A percentile compares a stretch with the other conserved stretches of the same genome.
Conservation (phyloP, 2,888 invertebrate species). For the Calameuta pallipes region DNA sequence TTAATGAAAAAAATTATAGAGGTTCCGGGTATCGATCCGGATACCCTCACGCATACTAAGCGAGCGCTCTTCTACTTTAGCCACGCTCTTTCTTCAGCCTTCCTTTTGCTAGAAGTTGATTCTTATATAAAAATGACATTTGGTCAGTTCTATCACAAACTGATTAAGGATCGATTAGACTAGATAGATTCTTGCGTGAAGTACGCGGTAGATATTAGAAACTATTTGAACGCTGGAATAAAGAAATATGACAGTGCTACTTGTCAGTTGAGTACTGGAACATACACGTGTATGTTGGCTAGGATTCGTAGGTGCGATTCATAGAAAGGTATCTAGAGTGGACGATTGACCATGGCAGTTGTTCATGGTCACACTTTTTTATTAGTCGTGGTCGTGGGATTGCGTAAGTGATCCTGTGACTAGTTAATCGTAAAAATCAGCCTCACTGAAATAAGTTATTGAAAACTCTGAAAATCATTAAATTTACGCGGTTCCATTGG, state of each 20-base stretch:
- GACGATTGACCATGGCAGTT: background rate
- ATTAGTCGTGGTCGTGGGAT: background rate
- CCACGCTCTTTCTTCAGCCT: slow-evolving; percentile 24
- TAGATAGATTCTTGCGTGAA: background rate
- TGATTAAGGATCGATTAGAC: background rate
- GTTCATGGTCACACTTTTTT: slow-evolving; percentile 3
- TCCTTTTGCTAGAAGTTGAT: background rate
- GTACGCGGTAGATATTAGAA: background rate
- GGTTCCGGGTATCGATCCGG: slow-evolving; percentile 42
- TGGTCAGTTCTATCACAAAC: background rate
- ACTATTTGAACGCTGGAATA: background rate
- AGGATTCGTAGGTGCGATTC: background rate
- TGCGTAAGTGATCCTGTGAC: slow-evolving; percentile 2
- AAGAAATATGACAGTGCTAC: too few species aligned
- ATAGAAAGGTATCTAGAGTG: background rate
- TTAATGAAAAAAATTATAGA: background rate
- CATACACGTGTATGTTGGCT: background rate
- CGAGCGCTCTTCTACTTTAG: slow-evolving; percentile 35
- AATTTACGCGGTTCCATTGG: background rate
- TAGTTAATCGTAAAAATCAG: background rate
- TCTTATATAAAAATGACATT: background rate
- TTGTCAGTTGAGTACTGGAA: too few species aligned
- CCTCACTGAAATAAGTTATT: background rate
- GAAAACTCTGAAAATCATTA: background rate
- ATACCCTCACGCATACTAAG: slow-evolving; percentile 44